A percentile compares a stretch with the other conserved stretches of the same genome.
phyloP scores from a whole-genome alignment of 2,113 vertebrate genomes.

The Solea solea region DNA sequence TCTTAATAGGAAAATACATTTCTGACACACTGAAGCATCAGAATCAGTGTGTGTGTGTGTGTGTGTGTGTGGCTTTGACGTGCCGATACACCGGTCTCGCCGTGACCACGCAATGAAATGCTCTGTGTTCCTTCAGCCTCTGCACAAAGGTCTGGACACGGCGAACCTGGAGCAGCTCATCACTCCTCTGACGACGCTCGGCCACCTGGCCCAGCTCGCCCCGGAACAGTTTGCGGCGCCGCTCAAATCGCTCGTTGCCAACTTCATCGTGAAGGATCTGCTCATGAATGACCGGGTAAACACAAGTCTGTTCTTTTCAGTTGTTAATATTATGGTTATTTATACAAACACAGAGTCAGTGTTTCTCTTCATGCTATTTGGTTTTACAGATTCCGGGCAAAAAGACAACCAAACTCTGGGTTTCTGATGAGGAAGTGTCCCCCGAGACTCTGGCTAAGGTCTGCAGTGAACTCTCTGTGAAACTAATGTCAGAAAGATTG shows the following conservation, averaged over 20 bases:
- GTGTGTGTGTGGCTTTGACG: neutral
- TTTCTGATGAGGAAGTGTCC: constrained; percentile 97
- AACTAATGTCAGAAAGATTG: neutral
- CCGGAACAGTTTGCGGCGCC: constrained; percentile 97
- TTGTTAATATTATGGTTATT: neutral
- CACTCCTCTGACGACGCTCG: constrained; percentile 93
- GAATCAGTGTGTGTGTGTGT: too few relatives aligned
- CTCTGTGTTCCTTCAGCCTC: constrained; percentile 80
- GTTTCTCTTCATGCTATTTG: constrained; percentile 4
- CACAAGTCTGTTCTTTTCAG: neutral
- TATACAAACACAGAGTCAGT: neutral
- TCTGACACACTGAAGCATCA: too few relatives aligned
- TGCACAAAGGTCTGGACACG: constrained; percentile 95
- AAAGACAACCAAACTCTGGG: constrained; percentile 99
- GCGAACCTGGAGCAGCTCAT: constrained; percentile 96
- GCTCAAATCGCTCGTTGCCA: constrained; percentile 95
- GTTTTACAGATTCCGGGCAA: constrained; percentile 91
- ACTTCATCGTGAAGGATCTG: constrained; percentile 97
- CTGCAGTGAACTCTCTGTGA: constrained; percentile 22
- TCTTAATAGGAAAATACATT: too few relatives aligned
- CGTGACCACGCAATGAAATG: neutral
- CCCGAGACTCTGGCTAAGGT: constrained; percentile 97
- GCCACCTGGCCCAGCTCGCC: constrained; percentile 95
- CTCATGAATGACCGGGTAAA: constrained; percentile 95
- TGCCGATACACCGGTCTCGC: too few relatives aligned